These are phyloP conservation scores for Kradibia gibbosae DNA, from an alignment of 1,140 invertebrate genomes.

Conservation along the genomic window DNA sequence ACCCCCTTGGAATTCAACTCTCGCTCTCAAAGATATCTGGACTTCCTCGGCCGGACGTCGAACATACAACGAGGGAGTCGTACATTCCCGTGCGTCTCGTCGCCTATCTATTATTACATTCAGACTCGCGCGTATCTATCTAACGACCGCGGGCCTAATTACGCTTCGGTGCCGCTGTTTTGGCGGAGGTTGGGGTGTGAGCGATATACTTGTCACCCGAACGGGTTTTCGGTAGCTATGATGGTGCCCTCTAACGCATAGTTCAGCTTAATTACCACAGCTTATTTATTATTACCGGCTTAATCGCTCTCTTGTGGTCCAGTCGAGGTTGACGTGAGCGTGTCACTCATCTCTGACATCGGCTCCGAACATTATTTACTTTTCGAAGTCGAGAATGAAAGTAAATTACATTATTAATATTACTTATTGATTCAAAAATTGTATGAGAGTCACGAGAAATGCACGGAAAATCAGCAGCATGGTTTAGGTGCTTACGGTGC, in stretches of 20 bases:
- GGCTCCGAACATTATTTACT: neutral
- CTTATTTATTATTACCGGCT: constrained; percentile 19
- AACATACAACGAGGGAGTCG: neutral
- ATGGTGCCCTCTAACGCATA: neutral
- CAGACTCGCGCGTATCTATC: constrained; percentile 12
- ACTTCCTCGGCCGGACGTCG: neutral
- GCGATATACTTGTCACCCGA: constrained; percentile 11
- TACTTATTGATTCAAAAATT: neutral
- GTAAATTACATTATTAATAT: constrained; percentile 15
- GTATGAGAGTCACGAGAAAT: no score
- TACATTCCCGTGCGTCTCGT: constrained; percentile 17
- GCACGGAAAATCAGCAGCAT: neutral
- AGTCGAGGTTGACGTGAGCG: neutral
- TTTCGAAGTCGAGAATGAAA: constrained; percentile 1
- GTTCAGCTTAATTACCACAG: neutral
- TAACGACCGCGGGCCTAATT: constrained; percentile 30
- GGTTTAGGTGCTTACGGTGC: no score
- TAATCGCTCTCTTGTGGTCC: no score
- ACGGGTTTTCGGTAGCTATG: neutral
- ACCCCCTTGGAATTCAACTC: constrained; percentile 21
- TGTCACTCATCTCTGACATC: neutral
- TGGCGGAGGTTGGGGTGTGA: neutral
- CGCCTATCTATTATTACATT: constrained; percentile 34
- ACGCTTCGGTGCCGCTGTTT: neutral
- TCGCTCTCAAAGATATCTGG: constrained; percentile 11